Percentiles rank a stretch among this genome's conserved stretches.
These are phyloP conservation scores for Panzeria rudis DNA, from an alignment of 2,888 invertebrate species.

Conservation along the genomic window DNA sequence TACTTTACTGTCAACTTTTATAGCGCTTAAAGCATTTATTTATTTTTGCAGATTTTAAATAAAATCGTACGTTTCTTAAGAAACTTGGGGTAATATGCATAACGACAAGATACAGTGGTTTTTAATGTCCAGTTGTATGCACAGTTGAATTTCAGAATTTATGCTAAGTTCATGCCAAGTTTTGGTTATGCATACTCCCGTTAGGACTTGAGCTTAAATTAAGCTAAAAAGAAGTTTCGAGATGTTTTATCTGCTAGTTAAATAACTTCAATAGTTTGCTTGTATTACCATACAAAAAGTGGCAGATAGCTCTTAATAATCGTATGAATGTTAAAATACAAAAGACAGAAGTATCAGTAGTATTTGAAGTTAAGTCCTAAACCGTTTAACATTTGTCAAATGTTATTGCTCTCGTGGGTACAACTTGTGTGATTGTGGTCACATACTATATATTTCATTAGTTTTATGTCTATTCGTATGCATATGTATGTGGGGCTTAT, in stretches of 20 bases:
- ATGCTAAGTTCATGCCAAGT: too few relatives aligned
- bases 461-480: background rate
- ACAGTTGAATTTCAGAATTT: too few relatives aligned
- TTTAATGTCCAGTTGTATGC: too few relatives aligned
- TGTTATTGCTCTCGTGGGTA: slow-evolving; percentile 81
- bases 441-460: slow-evolving; percentile 33
- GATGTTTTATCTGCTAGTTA: background rate
- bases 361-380: slow-evolving; percentile 77
- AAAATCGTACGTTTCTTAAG: too few relatives aligned
- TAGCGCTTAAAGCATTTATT: too few relatives aligned
- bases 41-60: too few relatives aligned
- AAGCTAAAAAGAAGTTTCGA: background rate
- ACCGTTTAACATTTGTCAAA: slow-evolving; percentile 81
- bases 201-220: background rate
- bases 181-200: too few relatives aligned
- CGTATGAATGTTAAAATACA: slow-evolving; percentile 10
- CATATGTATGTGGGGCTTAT: slow-evolving; percentile 4
- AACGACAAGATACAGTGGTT: too few relatives aligned
- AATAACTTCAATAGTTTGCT: background rate
- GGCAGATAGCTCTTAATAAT: too few relatives aligned
- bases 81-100: too few relatives aligned
- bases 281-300: background rate
- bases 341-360: slow-evolving; percentile 29
- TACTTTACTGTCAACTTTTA: too few relatives aligned
- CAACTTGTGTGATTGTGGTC: slow-evolving; percentile 78